Evolutionary conservation across 2,888 invertebrate species (phyloP).

Genomic region (Phengaris alcon): DNA sequence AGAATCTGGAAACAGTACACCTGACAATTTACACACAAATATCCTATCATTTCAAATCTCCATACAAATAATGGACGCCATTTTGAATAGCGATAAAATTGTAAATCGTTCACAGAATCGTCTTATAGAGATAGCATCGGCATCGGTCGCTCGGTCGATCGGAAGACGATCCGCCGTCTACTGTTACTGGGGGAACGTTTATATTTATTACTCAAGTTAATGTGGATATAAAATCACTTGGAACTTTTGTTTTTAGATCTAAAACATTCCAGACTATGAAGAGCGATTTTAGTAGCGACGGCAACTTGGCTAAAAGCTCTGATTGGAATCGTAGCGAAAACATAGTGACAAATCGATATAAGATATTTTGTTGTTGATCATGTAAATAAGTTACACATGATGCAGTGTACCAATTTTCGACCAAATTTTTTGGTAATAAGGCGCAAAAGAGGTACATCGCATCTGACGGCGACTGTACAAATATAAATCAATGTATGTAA

Average conservation of each 20-base stretch:
- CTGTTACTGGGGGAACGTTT: slow-evolving; percentile 1
- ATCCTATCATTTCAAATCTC: background rate
- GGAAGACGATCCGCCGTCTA: background rate
- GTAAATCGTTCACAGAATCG: slow-evolving; percentile 4
- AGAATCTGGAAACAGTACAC: background rate
- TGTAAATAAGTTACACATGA: no score
- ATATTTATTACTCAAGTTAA: background rate
- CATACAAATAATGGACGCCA: background rate
- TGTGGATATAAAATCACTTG: background rate
- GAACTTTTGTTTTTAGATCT: background rate
- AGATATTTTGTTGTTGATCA: no score
- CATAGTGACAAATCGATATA: no score
- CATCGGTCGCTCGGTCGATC: slow-evolving; percentile 4
- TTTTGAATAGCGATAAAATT: slow-evolving; percentile 12
- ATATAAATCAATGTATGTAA: no score
- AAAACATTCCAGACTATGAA: no score
- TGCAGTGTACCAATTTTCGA: no score
- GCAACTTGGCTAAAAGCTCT: no score
- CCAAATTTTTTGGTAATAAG: no score
- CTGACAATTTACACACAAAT: background rate
- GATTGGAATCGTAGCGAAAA: no score
- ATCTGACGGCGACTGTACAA: no score
- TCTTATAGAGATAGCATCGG: slow-evolving; percentile 14
- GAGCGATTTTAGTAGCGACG: no score
- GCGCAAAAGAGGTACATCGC: no score